Evolutionary conservation across 2,113 vertebrate species (phyloP).

Genomic region (Bubo bubo): DNA sequence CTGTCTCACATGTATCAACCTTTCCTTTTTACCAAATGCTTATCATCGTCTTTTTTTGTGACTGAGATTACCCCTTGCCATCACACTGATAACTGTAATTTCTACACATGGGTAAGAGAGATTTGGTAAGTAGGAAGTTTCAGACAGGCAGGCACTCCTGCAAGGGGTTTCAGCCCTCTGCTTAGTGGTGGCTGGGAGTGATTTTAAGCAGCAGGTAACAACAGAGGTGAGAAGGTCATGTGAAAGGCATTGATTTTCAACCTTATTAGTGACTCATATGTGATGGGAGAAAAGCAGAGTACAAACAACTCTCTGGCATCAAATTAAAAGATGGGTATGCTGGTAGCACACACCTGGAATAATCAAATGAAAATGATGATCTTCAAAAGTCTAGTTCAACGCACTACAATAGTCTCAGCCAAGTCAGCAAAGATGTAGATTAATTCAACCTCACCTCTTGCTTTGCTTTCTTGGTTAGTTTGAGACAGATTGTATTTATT

Average conservation of each 20-base stretch:
- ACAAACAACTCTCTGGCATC: not conserved
- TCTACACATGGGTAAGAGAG: not conserved
- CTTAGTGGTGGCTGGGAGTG: not conserved
- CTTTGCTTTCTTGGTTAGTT: not conserved
- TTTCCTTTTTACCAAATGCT: not conserved
- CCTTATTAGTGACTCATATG: not conserved
- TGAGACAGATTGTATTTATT: slow-evolving; percentile 25
- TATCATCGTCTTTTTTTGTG: not conserved
- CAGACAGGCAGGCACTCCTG: not conserved
- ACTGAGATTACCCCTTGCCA: not conserved
- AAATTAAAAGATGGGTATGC: not conserved
- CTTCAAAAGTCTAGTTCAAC: not conserved
- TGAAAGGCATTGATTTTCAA: not conserved
- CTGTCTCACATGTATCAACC: not conserved
- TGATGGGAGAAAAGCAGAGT: not conserved
- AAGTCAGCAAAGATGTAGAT: slow-evolving; percentile 25
- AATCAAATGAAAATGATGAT: slow-evolving; percentile 8
- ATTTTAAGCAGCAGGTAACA: not conserved
- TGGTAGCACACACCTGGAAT: not conserved
- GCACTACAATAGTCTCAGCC: not conserved
- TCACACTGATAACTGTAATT: not conserved
- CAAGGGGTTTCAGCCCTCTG: not conserved
- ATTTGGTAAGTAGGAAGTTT: not conserved
- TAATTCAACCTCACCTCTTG: not conserved
- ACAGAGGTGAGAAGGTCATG: not conserved